phyloP scores from a whole-genome alignment of 2,113 vertebrate genomes.

The Upupa epops region DNA sequence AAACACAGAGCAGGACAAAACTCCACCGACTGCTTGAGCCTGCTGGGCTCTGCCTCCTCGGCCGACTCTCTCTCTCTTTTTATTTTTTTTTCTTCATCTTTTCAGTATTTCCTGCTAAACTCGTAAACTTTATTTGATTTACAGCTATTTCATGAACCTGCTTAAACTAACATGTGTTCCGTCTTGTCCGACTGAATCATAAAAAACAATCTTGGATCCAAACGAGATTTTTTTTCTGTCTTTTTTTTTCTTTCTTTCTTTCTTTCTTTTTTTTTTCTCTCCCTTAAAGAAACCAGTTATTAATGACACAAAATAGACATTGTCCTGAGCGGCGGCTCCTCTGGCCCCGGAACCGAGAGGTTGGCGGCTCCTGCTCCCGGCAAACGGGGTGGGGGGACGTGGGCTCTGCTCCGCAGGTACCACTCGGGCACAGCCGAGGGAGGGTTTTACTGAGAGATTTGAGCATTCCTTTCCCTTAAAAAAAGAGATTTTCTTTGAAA shows the following conservation, averaged over 20 bases:
- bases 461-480: neutral
- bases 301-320: conserved; percentile 56
- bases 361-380: neutral
- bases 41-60: conserved; percentile 30
- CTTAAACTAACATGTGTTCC: conserved; percentile 75
- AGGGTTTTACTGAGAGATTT: accelerated
- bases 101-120: conserved; percentile 76
- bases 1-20: conserved; percentile 59
- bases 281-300: neutral
- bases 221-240: neutral
- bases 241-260: neutral
- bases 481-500: neutral
- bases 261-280: neutral
- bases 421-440: neutral
- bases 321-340: neutral
- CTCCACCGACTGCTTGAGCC: conserved; percentile 13
- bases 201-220: conserved; percentile 63
- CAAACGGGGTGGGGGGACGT: neutral
- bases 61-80: neutral
- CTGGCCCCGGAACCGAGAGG: neutral
- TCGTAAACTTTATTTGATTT: conserved; percentile 78
- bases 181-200: conserved; percentile 72
- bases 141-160: conserved; percentile 75
- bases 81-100: conserved; percentile 18
- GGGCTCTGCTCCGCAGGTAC: neutral